Percentiles rank a stretch among this genome's conserved stretches.
Evolutionary conservation across 2,797 vertebrate species (phyloP).

Genomic region (Myripristis murdjan): DNA sequence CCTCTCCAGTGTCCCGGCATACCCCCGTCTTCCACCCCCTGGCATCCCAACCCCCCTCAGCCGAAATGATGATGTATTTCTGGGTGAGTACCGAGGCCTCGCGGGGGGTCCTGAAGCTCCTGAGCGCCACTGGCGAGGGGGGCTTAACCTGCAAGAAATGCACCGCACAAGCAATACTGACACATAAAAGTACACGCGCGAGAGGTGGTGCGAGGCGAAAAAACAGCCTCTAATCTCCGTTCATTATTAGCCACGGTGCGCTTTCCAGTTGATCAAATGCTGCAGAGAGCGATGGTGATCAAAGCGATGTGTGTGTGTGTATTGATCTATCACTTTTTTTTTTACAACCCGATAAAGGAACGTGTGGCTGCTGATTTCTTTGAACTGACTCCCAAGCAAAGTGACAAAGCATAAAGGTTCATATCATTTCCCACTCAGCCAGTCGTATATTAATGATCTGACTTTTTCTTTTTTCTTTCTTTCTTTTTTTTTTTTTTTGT

Average conservation of each 20-base stretch:
- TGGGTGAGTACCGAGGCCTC: conserved; percentile 77
- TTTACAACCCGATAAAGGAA: not conserved
- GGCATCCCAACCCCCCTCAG: conserved; percentile 52
- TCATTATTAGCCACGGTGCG: not conserved
- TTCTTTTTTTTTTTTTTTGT: not conserved
- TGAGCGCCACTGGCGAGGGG: not conserved
- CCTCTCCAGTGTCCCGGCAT: conserved; percentile 51
- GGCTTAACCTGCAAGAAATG: not conserved
- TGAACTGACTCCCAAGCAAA: conserved; percentile 3
- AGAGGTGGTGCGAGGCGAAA: not conserved
- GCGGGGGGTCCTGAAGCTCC: conserved; percentile 19
- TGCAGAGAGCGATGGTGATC: not conserved
- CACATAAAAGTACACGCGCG: not conserved
- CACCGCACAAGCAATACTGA: not conserved
- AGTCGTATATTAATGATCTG: conserved; percentile 16
- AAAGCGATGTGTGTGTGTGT: not conserved
- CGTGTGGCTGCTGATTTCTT: not conserved
- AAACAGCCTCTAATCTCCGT: not conserved
- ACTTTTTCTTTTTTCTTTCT: too few relatives aligned
- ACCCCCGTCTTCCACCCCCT: conserved; percentile 49
- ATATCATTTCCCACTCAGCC: not conserved
- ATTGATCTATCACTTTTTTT: conserved; percentile 6
- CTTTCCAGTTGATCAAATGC: conserved; percentile 5
- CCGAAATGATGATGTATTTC: conserved; percentile 83
- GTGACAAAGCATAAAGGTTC: conserved; percentile 19